Evolutionary conservation across 2,888 invertebrate genomes (phyloP), one percentile per base, ranked within the genome.

Genomic region (Cheilosia vernalis): DNA sequence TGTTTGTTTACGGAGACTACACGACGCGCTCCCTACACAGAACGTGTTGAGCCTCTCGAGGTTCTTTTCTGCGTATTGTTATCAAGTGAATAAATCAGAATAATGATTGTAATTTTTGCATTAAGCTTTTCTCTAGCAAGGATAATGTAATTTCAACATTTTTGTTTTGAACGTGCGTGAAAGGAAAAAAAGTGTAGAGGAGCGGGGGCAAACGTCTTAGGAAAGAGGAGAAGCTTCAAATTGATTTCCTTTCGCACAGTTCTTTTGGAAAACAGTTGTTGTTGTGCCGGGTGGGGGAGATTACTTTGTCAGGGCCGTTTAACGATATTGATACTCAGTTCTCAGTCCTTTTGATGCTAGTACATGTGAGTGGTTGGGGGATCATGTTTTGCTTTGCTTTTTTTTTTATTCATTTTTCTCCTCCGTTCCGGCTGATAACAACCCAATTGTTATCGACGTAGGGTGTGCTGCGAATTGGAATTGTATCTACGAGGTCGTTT

Each of bases 1-100:
- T 56, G 58, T 55, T 53, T 58, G 9, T 10, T 21, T 24, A 1
- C 44, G 17, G 17, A 9, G 44, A 47, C 17, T 17, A 47, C 17
- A 17, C 15, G 24, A 74, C 56, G 47, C 67, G 24, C 63, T 69
- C 40, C 64, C 77, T n/a, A 19, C 10, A 37, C 37, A 2, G 10
- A 55, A 55, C 77, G 67, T 47, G 61, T 61, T 67, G 82, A 67
- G 56, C 82, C 69, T 69, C 40, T 19, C 37, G 60, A 44, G 58
- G 64, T 56, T 49, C 33, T 67, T 73, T 67, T 73, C 51, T 53
- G 73, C 24, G 79, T 79, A 58, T 63, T 69, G 83, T 79, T 84
- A 74, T 79, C 84, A 79, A 84, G 79, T 79, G 84, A 79, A 79
- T 84, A 79, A 84, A 84, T 84, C 79, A 84, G 69, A 79, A 74